Conservation (phyloP, 2,888 invertebrate species). For the Cynaeus angustus region DNA sequence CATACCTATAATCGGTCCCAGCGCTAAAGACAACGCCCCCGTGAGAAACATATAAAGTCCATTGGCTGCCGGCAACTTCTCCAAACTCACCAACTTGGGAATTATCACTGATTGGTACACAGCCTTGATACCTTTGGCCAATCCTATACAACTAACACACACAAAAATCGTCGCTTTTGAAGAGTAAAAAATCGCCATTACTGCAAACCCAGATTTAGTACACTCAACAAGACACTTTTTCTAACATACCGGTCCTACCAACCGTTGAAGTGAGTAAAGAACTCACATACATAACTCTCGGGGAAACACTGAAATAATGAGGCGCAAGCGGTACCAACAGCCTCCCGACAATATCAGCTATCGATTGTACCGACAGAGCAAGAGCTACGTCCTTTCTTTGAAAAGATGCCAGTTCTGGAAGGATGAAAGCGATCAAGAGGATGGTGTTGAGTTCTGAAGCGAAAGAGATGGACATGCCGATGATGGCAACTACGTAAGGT, state of each 20-base stretch:
- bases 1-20: slow-evolving; percentile 69
- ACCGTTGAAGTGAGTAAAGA: slow-evolving; percentile 67
- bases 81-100: slow-evolving; percentile 66
- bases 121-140: slow-evolving; percentile 69
- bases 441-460: slow-evolving; percentile 72
- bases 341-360: slow-evolving; percentile 69
- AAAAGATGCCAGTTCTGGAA: slow-evolving; percentile 68
- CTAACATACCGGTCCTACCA: slow-evolving; percentile 67
- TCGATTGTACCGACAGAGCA: slow-evolving; percentile 68
- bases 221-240: neutral
- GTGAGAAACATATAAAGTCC: slow-evolving; percentile 68
- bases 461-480: slow-evolving; percentile 71
- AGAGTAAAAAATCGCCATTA: slow-evolving; percentile 60
- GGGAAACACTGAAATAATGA: slow-evolving; percentile 63
- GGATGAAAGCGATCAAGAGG: slow-evolving; percentile 71
- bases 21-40: slow-evolving; percentile 65
- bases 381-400: slow-evolving; percentile 65
- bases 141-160: slow-evolving; percentile 63
- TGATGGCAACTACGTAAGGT: slow-evolving; percentile 63
- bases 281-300: slow-evolving; percentile 68
- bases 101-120: slow-evolving; percentile 70
- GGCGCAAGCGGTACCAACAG: slow-evolving; percentile 68
- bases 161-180: slow-evolving; percentile 37
- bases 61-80: slow-evolving; percentile 68
- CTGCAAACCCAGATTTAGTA: slow-evolving; percentile 54